Evolutionary conservation across 2,113 vertebrate species (phyloP).

Genomic region (Mystacornis crossleyi): DNA sequence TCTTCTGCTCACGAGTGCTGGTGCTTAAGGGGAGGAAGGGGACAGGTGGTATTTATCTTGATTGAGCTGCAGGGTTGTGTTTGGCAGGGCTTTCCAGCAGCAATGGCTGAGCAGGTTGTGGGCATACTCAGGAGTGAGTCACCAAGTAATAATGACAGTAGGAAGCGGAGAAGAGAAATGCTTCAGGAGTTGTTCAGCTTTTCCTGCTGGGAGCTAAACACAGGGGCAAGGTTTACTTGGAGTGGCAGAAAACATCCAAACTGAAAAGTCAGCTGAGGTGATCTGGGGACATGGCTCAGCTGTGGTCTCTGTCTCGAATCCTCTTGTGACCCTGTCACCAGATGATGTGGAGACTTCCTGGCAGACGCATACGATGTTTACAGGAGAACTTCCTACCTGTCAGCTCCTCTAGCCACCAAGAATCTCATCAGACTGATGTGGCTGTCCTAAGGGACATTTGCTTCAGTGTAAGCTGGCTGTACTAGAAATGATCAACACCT

Average conservation of each 20-base stretch:
- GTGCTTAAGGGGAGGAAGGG: neutral
- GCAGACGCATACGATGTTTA: neutral
- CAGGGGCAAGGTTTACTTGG: neutral
- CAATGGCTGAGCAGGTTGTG: slow-evolving; percentile 2
- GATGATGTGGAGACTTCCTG: neutral
- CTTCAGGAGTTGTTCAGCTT: neutral
- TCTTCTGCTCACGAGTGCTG: neutral
- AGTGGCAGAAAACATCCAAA: neutral
- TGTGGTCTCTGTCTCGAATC: neutral
- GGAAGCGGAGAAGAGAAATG: neutral
- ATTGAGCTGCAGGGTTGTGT: neutral
- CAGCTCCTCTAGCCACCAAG: neutral
- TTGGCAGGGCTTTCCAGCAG: slow-evolving; percentile 2
- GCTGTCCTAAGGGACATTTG: neutral
- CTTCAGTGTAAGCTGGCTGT: neutral
- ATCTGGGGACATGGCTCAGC: neutral
- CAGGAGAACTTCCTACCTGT: neutral
- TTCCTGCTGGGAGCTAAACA: neutral
- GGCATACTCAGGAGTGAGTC: slow-evolving; percentile 26
- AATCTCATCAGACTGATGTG: neutral
- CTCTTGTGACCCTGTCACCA: neutral
- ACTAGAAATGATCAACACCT: neutral
- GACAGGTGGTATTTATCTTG: neutral
- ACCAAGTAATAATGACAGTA: neutral
- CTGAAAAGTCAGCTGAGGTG: neutral